A percentile compares a stretch with the other conserved stretches of the same genome.
Evolutionary conservation across 2,113 vertebrate genomes (phyloP).

Genomic region (Guaruba guarouba): DNA sequence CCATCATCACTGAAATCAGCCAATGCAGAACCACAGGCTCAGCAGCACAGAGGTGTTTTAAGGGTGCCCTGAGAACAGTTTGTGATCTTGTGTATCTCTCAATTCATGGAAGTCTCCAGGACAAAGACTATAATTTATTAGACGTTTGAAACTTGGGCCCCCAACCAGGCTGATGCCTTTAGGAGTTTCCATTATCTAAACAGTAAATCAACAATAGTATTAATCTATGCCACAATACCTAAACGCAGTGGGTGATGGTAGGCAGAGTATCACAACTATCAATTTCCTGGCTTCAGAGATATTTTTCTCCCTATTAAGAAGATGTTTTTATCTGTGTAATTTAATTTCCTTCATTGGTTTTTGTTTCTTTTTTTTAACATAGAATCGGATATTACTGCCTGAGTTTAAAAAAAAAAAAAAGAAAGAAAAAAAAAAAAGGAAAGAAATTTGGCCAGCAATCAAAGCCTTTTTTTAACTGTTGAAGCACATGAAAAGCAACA

Average conservation of each 20-base stretch:
- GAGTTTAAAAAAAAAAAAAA: slow-evolving; percentile 7
- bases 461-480: slow-evolving; percentile 51
- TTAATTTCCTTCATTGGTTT: slow-evolving; percentile 40
- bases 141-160: neutral
- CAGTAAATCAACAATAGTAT: neutral
- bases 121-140: neutral
- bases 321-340: neutral
- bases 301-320: neutral
- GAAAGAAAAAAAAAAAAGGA: neutral
- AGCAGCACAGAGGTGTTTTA: neutral
- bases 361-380: neutral
- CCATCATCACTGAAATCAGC: neutral
- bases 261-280: neutral
- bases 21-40: neutral
- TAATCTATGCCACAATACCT: neutral
- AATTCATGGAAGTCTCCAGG: neutral
- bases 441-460: slow-evolving; percentile 23
- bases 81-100: neutral
- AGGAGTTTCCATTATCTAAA: slow-evolving; percentile 8
- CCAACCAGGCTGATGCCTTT: neutral
- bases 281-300: slow-evolving; percentile 21
- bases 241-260: neutral
- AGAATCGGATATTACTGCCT: slow-evolving; percentile 48
- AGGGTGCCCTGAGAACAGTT: neutral
- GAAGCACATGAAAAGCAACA: slow-evolving; percentile 53